Evolutionary conservation across 2,113 vertebrate species (phyloP).

Genomic region (Otocyon megalotis): DNA sequence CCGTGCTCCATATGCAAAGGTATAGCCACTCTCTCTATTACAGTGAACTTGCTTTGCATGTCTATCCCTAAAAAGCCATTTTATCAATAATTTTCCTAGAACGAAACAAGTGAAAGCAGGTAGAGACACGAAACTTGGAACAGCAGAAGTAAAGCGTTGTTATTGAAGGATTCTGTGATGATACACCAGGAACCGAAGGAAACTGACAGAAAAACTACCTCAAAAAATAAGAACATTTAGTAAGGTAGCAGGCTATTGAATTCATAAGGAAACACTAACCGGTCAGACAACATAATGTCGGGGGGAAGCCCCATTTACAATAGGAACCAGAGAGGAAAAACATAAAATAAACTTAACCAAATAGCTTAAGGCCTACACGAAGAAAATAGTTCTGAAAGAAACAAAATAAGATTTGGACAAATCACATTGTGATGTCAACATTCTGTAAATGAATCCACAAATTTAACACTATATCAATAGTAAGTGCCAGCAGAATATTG

Average conservation of each 20-base stretch:
- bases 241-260: background rate
- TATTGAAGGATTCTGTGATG: background rate
- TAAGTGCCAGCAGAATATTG: background rate
- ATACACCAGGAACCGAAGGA: background rate
- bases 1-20: background rate
- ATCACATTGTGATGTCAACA: background rate
- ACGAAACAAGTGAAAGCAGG: background rate
- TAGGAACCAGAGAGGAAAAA: background rate
- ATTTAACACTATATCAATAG: background rate
- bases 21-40: background rate
- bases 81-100: background rate
- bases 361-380: background rate
- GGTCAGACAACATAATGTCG: background rate
- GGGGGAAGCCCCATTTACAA: background rate
- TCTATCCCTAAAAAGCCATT: background rate
- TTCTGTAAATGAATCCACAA: slow-evolving; percentile 6
- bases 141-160: background rate
- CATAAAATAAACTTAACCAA: background rate
- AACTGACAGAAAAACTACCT: background rate
- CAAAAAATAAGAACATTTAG: slow-evolving; percentile 8
- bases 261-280: background rate
- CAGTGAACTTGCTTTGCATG: background rate
- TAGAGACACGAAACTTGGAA: background rate
- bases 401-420: slow-evolving; percentile 5
- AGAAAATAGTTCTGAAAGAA: slow-evolving; percentile 22